A percentile compares a stretch with the other conserved stretches of the same genome.
Conservation (phyloP, 2,113 vertebrate genomes). For the Poecilia latipinna region DNA sequence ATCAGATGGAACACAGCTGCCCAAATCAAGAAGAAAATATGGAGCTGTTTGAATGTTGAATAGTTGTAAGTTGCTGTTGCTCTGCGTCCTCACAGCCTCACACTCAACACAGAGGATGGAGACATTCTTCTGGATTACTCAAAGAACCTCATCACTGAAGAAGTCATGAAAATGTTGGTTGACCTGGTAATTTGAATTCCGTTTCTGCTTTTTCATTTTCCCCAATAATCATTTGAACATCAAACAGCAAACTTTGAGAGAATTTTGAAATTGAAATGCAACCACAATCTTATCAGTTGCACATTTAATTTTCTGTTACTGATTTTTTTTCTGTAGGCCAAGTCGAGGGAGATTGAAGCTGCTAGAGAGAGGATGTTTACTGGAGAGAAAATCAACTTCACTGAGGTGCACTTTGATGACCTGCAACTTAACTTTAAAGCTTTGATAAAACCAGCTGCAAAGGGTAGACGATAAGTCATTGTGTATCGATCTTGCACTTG, state of each 20-base stretch:
- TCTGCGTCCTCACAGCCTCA: constrained; percentile 80
- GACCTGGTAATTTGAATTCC: constrained; percentile 84
- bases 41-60: neutral
- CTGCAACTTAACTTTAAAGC: neutral
- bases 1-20: neutral
- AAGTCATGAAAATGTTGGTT: constrained; percentile 90
- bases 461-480: neutral
- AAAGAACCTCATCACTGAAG: constrained; percentile 93
- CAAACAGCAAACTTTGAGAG: neutral
- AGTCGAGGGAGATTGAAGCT: constrained; percentile 89
- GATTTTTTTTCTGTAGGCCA: constrained; percentile 79
- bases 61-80: neutral
- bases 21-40: neutral
- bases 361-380: constrained; percentile 92
- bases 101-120: constrained; percentile 86
- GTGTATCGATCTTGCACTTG: constrained; percentile 22
- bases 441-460: neutral
- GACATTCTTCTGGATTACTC: constrained; percentile 95
- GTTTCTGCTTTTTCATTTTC: neutral
- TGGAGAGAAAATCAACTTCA: constrained; percentile 97
- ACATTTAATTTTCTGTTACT: no score
- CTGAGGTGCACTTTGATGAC: constrained; percentile 83
- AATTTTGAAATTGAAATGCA: neutral
- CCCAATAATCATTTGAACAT: neutral
- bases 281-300: no score